These are phyloP conservation scores for Pseudopodoces humilis DNA, from an alignment of 2,113 vertebrate genomes.

Conservation along the genomic window DNA sequence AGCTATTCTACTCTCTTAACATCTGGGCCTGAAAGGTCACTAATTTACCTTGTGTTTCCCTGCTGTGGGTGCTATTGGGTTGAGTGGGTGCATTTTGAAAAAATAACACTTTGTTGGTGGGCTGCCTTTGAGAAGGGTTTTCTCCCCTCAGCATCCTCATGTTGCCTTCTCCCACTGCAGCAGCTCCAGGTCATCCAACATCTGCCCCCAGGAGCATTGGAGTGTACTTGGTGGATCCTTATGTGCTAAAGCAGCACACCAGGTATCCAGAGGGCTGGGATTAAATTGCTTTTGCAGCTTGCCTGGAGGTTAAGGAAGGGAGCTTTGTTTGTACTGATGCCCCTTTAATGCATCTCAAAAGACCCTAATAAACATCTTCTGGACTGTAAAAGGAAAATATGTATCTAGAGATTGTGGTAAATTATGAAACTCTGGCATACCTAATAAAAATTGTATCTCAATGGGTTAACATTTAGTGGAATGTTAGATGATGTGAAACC, in stretches of 20 bases:
- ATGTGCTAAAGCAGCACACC: neutral
- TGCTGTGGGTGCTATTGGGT: constrained; percentile 28
- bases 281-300: constrained; percentile 59
- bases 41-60: constrained; percentile 64
- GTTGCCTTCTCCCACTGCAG: constrained; percentile 26
- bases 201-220: neutral
- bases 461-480: constrained; percentile 66
- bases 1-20: constrained; percentile 55
- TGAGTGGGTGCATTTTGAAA: constrained; percentile 55
- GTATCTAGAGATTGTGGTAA: constrained; percentile 17
- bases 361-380: constrained; percentile 48
- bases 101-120: constrained; percentile 67
- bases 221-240: constrained; percentile 15
- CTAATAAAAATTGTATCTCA: constrained; percentile 63
- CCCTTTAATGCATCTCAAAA: constrained; percentile 52
- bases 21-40: constrained; percentile 62
- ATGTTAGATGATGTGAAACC: constrained; percentile 61
- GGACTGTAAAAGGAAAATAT: constrained; percentile 41
- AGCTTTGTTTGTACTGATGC: constrained; percentile 56
- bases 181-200: constrained; percentile 14
- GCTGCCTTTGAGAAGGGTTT: constrained; percentile 18
- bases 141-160: neutral
- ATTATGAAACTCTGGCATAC: constrained; percentile 32
- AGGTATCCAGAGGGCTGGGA: neutral
- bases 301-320: constrained; percentile 27